Base-by-base conservation (phyloP, 2,797 vertebrate species). In the Spheniscus humboldti region DNA sequence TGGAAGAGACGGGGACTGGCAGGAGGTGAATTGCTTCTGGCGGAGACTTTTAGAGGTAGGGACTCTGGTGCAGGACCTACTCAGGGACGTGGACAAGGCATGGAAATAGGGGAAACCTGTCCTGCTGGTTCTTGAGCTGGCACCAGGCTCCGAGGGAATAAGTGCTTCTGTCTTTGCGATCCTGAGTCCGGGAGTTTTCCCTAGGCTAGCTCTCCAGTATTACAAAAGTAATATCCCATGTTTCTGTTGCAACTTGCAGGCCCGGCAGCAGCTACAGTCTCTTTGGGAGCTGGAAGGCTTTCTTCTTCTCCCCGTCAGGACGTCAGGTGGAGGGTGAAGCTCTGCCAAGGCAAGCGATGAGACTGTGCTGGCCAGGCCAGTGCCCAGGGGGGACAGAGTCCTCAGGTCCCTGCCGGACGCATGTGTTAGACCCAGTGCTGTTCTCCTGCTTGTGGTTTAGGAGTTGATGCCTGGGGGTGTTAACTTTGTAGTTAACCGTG, bases 51-150 rank as follows among this genome's bases (percentile, higher is more conserved):
- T 41, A 20, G 69, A 86, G 27, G 30, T 52, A 72, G 52, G 35
- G 28, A 74, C 13, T 74, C 12, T 35, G 39, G 43, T 76, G 47
- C 13, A 75, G 31, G 62, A 60, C 73, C 52, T 53, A 59, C 73
- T 27, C 1, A 0, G 50, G 66, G 79, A 48, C 67, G 35, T 0
- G 4, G 39, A 27, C 43, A 60, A 81, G 52, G 88, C 1, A 0
- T 90, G 67, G 90, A 78, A 97, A 60, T 92, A 69, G n/a, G 14
- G 60, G 45, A 95, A 94, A 92, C 92, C 89, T 76, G 88, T 86
- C 86, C 52, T 92, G 47, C 94, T 95, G 63, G 91, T 97, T 97
- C 84, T 57, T 80, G 79, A 84, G 50, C 78, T 94, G 92, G 96
- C 92, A 91, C 48, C 28, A 48, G 37, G 30, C 73, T 91, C 68